Percentiles rank a stretch among this genome's conserved stretches.
Evolutionary conservation across 2,113 vertebrate genomes (phyloP).

Genomic region (Oncorhynchus masou): DNA sequence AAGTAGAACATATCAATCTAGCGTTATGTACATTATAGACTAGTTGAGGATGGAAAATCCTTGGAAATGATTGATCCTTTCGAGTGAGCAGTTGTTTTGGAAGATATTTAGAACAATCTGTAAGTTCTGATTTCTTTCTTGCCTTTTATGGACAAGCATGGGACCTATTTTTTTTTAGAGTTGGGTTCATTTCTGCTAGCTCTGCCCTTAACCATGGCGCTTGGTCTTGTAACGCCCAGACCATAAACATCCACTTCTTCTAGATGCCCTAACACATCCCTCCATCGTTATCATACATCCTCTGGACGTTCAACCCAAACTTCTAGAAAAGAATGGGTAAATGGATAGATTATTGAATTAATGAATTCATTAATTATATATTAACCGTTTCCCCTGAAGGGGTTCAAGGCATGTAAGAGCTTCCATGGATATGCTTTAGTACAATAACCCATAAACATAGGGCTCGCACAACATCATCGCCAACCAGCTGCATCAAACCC

Average conservation of each 20-base stretch:
- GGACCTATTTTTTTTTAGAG: background rate
- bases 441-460: background rate
- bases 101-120: background rate
- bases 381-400: no score
- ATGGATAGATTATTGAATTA: no score
- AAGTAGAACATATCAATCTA: background rate
- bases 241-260: background rate
- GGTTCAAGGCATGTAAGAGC: background rate
- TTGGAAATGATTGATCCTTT: conserved; percentile 4
- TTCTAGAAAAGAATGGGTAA: no score
- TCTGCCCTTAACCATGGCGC: conserved; percentile 17
- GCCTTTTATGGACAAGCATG: background rate
- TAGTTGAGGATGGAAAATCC: background rate
- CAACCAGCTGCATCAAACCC: background rate
- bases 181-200: conserved; percentile 16
- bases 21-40: background rate
- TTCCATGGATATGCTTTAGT: background rate
- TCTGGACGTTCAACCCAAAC: background rate
- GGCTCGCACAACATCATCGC: background rate
- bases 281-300: background rate
- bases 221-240: background rate
- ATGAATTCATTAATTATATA: no score
- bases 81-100: background rate
- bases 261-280: background rate
- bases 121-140: background rate